Base-by-base conservation (phyloP, 2,888 invertebrate species). In the Melieria picta region DNA sequence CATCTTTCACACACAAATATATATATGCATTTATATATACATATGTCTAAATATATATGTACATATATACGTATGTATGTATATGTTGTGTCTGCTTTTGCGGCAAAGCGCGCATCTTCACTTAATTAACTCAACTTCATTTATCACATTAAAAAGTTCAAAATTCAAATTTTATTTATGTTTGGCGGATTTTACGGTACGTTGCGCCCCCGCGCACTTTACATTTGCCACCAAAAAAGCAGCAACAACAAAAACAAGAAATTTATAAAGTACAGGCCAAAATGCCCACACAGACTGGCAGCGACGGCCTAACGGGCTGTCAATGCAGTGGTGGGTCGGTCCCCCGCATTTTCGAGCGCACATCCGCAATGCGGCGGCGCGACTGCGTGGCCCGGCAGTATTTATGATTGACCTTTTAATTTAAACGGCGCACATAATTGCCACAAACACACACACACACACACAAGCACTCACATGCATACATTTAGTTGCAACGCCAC, bases 361-460 rank as follows among this genome's bases (percentile, higher is more conserved):
- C 30, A 30, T 30, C 30, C 30, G 30, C 30, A 30, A 30, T 30
- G 30, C 30, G 30, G 30, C 30, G 30, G 30, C 30, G 30, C 30
- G 30, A 30, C 30, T 30, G 30, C 30, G 30, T 30, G 30, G 30
- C 30, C 30, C 30, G 30, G 30, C 30, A 52, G 52, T 52, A 52
- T 52, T 52, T 52, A 52, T 52, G 52, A 57, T 57, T 57, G 57
- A 57, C 57, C 57, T 57, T 57, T 57, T 57, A 13, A 57, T 57
- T 57, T 16, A 57, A 57, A 16, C n/a, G 57, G n/a, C 9, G 57
- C n/a, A 57, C 5, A 30, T 30, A 57, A 5, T 16, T 16, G 30
- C 4, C 9, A 57, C 10, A 56, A n/a, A 56, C 2, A 10, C n/a
- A 10, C n/a, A 10, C 56, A 16, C 57, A 13, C 30, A 5, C n/a